Evolutionary conservation across 1,140 invertebrate genomes (phyloP).

Genomic region (Gryllus bimaculatus): DNA sequence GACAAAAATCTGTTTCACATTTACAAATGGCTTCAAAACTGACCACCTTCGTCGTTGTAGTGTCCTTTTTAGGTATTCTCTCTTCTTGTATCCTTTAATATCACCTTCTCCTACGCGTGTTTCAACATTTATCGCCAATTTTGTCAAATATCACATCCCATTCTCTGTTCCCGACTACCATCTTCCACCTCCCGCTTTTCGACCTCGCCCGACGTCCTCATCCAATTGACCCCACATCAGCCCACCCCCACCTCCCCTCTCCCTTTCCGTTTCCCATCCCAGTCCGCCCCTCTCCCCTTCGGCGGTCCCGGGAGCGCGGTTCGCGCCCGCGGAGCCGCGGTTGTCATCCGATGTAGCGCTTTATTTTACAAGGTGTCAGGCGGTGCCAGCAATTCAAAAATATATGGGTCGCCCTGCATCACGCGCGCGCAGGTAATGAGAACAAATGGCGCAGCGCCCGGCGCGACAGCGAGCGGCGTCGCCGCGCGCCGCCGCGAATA

Average conservation of each 20-base stretch:
- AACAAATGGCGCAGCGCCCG: neutral
- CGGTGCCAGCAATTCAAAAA: neutral
- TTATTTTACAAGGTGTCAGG: neutral
- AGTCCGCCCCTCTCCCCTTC: neutral
- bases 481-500: neutral
- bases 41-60: too few relatives aligned
- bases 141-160: too few relatives aligned
- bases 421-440: neutral
- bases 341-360: neutral
- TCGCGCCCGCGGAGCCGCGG: too few relatives aligned
- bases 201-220: neutral
- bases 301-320: neutral
- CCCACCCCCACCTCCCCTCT: neutral
- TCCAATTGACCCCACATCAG: neutral
- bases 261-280: neutral
- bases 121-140: too few relatives aligned
- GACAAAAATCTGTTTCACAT: too few relatives aligned
- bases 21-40: too few relatives aligned
- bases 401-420: neutral
- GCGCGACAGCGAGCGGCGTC: too few relatives aligned
- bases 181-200: neutral
- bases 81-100: too few relatives aligned
- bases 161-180: too few relatives aligned
- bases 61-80: too few relatives aligned
- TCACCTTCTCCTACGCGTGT: too few relatives aligned